Evolutionary conservation across 2,113 vertebrate genomes (phyloP), one percentile per base, ranked within the genome.

Genomic region (Ceyx cyanopectus): DNA sequence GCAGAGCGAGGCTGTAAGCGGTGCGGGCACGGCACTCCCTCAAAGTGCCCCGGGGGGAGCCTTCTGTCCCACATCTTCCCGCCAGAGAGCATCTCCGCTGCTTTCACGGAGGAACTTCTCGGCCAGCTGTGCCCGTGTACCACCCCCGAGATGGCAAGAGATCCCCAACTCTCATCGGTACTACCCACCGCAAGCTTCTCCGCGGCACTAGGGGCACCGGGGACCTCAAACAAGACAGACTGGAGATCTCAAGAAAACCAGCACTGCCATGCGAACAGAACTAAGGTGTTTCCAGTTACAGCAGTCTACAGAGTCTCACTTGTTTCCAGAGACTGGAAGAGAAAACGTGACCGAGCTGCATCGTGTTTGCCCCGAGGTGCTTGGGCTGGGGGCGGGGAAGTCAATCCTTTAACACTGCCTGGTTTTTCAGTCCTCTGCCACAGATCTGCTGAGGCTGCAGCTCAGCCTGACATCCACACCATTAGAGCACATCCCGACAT

Each of bases 101-200:
- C 67, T 56, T 30, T 62, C 62, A 41, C 3, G 1, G 14, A 6
- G 0, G 0, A 2, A 0, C 12, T 58, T 65, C 20, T 27, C 3
- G 0, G 0, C 26, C 2, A 0, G 12, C 46, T 53, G 7, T 34
- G 45, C n/a, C 66, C 3, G 7, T 22, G 7, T 20, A 63, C 45
- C 23, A 10, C 16, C 26, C 22, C 19, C 34, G 50, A 45, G 27
- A 66, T 1, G 3, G 56, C 6, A 37, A 18, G n/a, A 53, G 41
- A 57, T 15, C 6, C 46, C 4, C 0, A 53, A n/a, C 23, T 29
- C 48, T 50, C 14, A 57, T 0, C 5, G 48, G 29, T 30, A 6
- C 12, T 21, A 48, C 34, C 58, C 58, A 75, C 15, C n/a, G 29
- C 12, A 9, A 6, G 14, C 22, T 76, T 23, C 53, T 70, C 45